phyloP scores from a whole-genome alignment of 2,797 vertebrate species.

The Lagorchestes hirsutus region DNA sequence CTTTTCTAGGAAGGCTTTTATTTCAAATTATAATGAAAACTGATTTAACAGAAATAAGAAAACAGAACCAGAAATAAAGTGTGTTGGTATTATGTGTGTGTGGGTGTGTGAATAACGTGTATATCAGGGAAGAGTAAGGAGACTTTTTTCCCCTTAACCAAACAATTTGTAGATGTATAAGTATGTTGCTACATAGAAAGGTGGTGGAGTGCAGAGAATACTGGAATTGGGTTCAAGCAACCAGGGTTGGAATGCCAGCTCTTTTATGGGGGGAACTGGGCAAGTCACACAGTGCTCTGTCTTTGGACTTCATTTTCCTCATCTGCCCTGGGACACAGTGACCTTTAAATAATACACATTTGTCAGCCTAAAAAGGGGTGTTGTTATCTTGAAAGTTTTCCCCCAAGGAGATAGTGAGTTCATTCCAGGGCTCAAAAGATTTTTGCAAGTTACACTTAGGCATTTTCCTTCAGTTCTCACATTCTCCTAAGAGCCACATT shows the following conservation, averaged over 20 bases:
- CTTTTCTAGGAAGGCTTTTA: conserved; percentile 13
- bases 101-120: neutral
- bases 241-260: neutral
- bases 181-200: neutral
- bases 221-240: neutral
- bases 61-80: neutral
- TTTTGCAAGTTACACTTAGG: neutral
- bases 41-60: conserved; percentile 5
- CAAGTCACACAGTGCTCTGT: neutral
- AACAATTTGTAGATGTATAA: neutral
- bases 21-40: conserved; percentile 31
- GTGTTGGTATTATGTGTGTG: neutral
- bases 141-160: neutral
- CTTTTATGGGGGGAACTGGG: neutral
- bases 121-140: neutral
- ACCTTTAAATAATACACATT: neutral
- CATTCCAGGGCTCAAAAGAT: neutral
- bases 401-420: neutral
- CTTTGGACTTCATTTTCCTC: neutral
- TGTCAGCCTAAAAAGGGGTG: neutral
- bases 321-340: neutral
- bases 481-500: neutral
- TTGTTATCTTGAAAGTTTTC: neutral
- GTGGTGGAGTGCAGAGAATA: neutral
- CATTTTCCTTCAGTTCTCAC: neutral